A percentile compares a stretch with the other conserved stretches of the same genome.
Conservation (phyloP, 30 jellyfish, hydroid and myxozoan genomes). For the Clytia hemisphaerica region DNA sequence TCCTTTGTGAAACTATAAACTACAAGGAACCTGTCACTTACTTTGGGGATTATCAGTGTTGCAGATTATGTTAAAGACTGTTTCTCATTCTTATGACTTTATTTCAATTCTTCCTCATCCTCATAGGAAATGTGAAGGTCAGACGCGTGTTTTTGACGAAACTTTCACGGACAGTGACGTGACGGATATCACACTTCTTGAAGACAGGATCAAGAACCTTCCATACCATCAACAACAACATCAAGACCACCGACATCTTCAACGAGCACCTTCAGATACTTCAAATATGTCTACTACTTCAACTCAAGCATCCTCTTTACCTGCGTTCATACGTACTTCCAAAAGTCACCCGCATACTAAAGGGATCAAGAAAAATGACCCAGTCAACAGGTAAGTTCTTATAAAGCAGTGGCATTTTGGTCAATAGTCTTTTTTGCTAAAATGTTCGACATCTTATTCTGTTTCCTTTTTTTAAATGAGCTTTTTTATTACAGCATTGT, state of each 20-base stretch:
- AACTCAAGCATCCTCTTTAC: constrained; percentile 1
- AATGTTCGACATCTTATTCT: background rate
- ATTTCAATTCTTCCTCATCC: background rate
- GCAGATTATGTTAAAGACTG: no score
- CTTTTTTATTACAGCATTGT: no score
- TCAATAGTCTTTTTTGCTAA: background rate
- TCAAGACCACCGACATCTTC: background rate
- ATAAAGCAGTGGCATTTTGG: no score
- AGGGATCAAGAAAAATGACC: constrained; percentile 57
- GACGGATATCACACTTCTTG: constrained; percentile 59
- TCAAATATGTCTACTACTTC: background rate
- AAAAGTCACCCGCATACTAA: constrained; percentile 28
- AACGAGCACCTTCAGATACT: background rate
- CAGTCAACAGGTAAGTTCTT: constrained; percentile 48
- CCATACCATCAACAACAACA: constrained; percentile 14
- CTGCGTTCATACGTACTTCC: constrained; percentile 59
- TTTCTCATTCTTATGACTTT: no score
- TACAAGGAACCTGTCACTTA: no score
- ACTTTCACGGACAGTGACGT: constrained; percentile 60
- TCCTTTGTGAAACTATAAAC: no score
- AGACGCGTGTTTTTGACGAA: constrained; percentile 60
- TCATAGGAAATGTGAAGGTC: constrained; percentile 57
- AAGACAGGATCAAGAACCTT: constrained; percentile 40
- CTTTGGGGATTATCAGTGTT: no score
- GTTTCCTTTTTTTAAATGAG: background rate